These are phyloP conservation scores for Atethmia centrago DNA, from an alignment of 2,888 invertebrate genomes.

Conservation along the genomic window DNA sequence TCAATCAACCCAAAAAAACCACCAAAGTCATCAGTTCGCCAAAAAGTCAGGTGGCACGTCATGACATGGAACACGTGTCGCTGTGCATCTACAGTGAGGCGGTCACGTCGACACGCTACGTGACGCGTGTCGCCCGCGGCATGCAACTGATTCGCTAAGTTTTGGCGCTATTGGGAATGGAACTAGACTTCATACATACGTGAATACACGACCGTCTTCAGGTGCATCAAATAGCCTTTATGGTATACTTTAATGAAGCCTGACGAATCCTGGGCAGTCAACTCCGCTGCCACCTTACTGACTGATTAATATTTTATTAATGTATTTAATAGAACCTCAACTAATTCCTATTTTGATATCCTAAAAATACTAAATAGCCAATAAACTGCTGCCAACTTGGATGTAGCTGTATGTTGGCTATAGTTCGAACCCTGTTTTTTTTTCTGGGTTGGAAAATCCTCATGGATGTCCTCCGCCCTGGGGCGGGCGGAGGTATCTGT, in stretches of 20 bases:
- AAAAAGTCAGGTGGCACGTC: slow-evolving; percentile 14
- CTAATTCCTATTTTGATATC: too few species aligned
- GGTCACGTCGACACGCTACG: slow-evolving; percentile 35
- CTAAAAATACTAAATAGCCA: too few species aligned
- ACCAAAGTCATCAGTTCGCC: neutral
- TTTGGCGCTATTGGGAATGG: slow-evolving; percentile 25
- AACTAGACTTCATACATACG: slow-evolving; percentile 2
- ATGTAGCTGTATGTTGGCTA: too few species aligned
- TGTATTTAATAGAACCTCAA: too few species aligned
- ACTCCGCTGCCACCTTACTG: too few species aligned
- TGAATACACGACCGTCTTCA: neutral
- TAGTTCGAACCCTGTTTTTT: too few species aligned
- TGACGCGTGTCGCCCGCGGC: slow-evolving; percentile 22
- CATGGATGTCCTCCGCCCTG: too few species aligned
- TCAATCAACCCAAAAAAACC: slow-evolving; percentile 1
- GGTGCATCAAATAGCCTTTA: neutral
- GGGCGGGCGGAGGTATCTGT: too few species aligned
- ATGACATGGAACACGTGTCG: slow-evolving; percentile 20
- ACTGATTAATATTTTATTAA: too few species aligned
- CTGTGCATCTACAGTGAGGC: slow-evolving; percentile 22
- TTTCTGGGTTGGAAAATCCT: too few species aligned
- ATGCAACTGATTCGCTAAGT: slow-evolving; percentile 45
- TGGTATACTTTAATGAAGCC: neutral
- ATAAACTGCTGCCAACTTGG: too few species aligned
- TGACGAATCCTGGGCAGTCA: too few species aligned